Evolutionary conservation across 2,113 vertebrate species (phyloP), one percentile per base, ranked within the genome.

Genomic region (Laticauda colubrina): DNA sequence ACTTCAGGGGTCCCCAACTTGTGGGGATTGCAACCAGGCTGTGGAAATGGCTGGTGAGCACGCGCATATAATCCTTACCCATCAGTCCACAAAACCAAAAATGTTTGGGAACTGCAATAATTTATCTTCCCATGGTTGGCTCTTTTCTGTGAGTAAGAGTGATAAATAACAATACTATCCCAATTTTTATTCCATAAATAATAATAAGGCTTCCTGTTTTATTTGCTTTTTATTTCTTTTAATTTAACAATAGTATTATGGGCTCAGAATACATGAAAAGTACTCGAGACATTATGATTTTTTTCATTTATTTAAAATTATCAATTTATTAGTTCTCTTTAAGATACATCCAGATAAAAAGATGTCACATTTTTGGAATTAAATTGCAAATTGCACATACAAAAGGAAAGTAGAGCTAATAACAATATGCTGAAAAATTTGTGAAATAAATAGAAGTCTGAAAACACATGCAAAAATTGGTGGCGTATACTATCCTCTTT

Each of bases 291-390:
- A 93, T 94, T 90, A 69, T 69, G 56, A 87, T 94, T 94, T 59
- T 15, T 56, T 57, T 34, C 29, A 55, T 11, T 53, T 75, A 55
- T 89, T 92, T 61, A 89, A 94, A 86, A 95, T 91, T 96, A 95
- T 95, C 96, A 94, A 54, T 94, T 97, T 97, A 97, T 89, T 97
- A 97, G 96, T 96, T 95, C 94, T 95, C 97, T 98, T 98, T 96
- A 94, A 97, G 97, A 98, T 98, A 98, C 98, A 99, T 98, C 99
- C 98, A 98, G 96, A 98, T 95, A 96, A 97, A 97, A 97, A 97
- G 96, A 96, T 95, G 92, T 96, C 94, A 95, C 94, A 95, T 95
- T 96, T 96, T 97, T 92, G 95, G 94, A 96, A 93, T 96, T 61
- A 96, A 97, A 95, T 95, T 95, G 95, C 95, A 96, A 51, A 51